Conservation (phyloP, 2,113 vertebrate species). For the Orthonyx spaldingii region DNA sequence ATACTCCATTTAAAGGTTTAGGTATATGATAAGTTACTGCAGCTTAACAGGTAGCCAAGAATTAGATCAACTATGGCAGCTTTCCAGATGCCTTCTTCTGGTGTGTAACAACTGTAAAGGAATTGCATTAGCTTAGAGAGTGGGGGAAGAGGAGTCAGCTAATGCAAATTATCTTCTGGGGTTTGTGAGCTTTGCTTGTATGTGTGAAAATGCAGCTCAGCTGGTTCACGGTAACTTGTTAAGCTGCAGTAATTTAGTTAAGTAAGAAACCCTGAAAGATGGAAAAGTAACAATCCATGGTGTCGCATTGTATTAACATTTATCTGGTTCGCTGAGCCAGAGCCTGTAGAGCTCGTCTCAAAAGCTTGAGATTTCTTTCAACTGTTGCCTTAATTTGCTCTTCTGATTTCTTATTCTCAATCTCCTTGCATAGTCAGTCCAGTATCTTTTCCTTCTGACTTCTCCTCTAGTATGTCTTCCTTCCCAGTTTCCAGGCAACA, state of each 20-base stretch:
- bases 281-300: not conserved
- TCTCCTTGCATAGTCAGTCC: slow-evolving; percentile 4
- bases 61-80: not conserved
- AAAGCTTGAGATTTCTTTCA: not conserved
- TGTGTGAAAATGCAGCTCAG: not conserved
- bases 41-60: slow-evolving; percentile 43
- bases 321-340: not conserved
- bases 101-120: not conserved
- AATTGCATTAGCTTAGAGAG: not conserved
- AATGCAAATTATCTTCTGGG: not conserved
- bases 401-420: not conserved
- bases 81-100: not conserved
- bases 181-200: not conserved
- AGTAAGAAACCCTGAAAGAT: not conserved
- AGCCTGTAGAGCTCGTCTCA: not conserved
- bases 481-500: slow-evolving; percentile 14
- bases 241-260: slow-evolving; percentile 43
- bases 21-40: slow-evolving; percentile 19
- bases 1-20: not conserved
- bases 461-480: slow-evolving; percentile 11
- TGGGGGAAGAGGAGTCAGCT: not conserved
- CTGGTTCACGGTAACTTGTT: slow-evolving; percentile 6
- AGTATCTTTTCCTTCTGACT: slow-evolving; percentile 17
- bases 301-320: not conserved
- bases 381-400: not conserved